Base-by-base conservation (phyloP, 2,888 invertebrate species). In the Cyaniris semiargus region DNA sequence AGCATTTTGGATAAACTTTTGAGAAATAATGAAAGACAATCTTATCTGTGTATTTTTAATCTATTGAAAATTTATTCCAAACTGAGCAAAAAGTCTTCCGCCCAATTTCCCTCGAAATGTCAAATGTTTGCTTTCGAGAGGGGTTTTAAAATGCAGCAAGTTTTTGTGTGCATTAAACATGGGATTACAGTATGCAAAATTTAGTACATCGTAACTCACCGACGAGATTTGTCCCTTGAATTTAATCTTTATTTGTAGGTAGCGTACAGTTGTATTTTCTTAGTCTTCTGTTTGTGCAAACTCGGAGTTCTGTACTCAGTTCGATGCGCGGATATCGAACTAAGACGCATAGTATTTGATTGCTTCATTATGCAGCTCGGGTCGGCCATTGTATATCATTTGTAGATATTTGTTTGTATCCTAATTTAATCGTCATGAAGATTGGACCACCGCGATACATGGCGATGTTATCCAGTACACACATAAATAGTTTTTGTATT, bases 381-480 rank as follows among this genome's bases (percentile, higher is more conserved):
- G 86, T 87, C 85, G 82, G 88, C 88, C 90, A 89, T 89, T 93
- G 92, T 92, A 91, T 94, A 92, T 92, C 92, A 93, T 94, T 94
- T 85, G 90, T 89, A 91, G 90, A 91, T 91, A 90, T 92, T 89
- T 87, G 90, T 87, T 89, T 85, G 90, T 87, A 89, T 88, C 92
- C 93, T 90, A 93, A 94, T 94, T 94, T 93, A 93, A 93, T 92
- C 93, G 92, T 93, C 88, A 86, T 90, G 91, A 90, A 89, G 91
- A 91, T 91, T 92, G 93, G 94, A 93, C 94, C 93, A 93, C 94
- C 93, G 87, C 89, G 88, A 74, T 66, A 66, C 66, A 72, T 23
- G 83, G 83, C 86, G 87, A 84, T 83, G 83, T 84, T 87, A 87
- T 85, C 89, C 88, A 89, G 90, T 92, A 89, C 89, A 90, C 88